Evolutionary conservation across 2,113 vertebrate species (phyloP).

Genomic region (Seriola dumerili): DNA sequence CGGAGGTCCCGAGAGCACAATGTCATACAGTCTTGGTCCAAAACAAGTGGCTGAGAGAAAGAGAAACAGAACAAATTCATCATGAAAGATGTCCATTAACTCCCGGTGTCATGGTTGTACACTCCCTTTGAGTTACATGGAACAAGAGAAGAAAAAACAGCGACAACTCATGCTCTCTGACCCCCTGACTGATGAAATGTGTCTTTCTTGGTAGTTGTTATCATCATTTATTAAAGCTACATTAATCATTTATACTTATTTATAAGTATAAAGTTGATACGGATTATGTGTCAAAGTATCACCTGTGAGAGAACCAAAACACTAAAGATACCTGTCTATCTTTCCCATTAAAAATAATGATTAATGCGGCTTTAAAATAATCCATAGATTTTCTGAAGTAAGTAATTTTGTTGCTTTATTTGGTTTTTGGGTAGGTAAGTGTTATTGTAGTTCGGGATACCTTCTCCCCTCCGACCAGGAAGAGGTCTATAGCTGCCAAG

Average conservation of each 20-base stretch:
- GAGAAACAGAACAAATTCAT: slow-evolving; percentile 10
- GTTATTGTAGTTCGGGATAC: slow-evolving; percentile 71
- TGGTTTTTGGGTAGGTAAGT: neutral
- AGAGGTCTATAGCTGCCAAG: slow-evolving; percentile 95
- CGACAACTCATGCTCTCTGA: neutral
- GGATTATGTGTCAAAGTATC: no score
- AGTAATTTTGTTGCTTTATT: fast-evolving
- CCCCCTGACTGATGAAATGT: neutral
- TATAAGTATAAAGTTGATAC: no score
- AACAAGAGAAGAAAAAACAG: neutral
- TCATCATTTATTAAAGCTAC: neutral
- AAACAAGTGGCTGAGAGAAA: slow-evolving; percentile 90
- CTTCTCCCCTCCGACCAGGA: slow-evolving; percentile 97
- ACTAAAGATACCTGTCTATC: no score
- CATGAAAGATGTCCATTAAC: neutral
- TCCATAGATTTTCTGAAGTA: neutral
- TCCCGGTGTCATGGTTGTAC: neutral
- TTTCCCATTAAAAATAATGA: neutral
- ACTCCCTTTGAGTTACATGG: neutral
- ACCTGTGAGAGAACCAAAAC: no score
- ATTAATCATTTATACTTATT: neutral
- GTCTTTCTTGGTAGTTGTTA: neutral
- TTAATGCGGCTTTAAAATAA: neutral
- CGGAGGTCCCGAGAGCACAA: slow-evolving; percentile 94
- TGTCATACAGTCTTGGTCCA: slow-evolving; percentile 97